phyloP scores from a whole-genome alignment of 2,888 invertebrate species.

The Pristionchus mayeri region DNA sequence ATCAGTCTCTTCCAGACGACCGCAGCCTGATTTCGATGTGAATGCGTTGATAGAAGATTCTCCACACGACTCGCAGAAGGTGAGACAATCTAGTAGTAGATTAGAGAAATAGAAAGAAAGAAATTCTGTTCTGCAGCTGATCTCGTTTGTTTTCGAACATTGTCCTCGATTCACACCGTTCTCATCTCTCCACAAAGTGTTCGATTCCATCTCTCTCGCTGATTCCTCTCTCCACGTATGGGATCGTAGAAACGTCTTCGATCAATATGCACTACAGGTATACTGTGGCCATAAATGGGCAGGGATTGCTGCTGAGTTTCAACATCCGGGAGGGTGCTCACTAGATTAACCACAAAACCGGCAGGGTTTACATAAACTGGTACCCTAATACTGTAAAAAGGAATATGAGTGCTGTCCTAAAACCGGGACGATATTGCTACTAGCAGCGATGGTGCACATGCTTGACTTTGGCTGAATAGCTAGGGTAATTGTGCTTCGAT shows the following conservation, averaged over 20 bases:
- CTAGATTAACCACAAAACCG: no score
- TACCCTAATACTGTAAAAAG: not conserved
- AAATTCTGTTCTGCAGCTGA: not conserved
- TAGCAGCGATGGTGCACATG: no score
- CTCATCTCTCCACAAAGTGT: conserved; percentile 5
- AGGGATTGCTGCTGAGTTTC: no score
- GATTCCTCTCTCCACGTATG: conserved; percentile 25
- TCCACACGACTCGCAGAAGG: conserved; percentile 9
- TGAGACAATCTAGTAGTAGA: not conserved
- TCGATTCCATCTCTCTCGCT: conserved; percentile 31
- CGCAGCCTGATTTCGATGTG: conserved; percentile 35
- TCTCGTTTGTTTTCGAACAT: conserved; percentile 36
- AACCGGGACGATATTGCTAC: no score
- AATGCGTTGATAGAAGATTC: conserved; percentile 20
- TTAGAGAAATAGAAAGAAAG: not conserved
- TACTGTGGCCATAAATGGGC: not conserved
- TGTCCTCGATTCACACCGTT: conserved; percentile 35
- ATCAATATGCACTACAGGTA: conserved; percentile 42
- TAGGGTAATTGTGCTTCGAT: not conserved
- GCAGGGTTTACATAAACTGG: no score
- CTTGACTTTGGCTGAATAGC: no score
- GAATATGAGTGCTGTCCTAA: no score
- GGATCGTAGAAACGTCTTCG: conserved; percentile 9
- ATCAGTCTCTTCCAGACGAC: not conserved
- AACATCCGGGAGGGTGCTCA: no score